Evolutionary conservation across 2,113 vertebrate species (phyloP).

Genomic region (Amphilophus citrinellus): DNA sequence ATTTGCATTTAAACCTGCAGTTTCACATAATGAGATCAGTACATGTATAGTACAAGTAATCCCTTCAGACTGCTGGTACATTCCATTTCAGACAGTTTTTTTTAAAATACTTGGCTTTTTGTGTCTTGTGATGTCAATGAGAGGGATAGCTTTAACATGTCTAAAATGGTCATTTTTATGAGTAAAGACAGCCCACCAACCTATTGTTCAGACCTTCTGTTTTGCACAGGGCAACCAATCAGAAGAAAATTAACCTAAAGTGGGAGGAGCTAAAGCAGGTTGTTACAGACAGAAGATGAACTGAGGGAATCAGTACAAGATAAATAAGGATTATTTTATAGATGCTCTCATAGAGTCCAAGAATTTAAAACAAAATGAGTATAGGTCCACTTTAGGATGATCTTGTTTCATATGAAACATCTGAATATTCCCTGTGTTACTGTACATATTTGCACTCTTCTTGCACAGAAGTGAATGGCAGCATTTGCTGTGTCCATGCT

Average conservation of each 20-base stretch:
- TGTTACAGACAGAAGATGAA: no score
- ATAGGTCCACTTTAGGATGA: neutral
- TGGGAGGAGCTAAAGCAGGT: neutral
- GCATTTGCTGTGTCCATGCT: neutral
- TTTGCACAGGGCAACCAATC: neutral
- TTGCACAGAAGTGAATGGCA: constrained; percentile 1
- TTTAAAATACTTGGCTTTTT: neutral
- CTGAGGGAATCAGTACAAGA: no score
- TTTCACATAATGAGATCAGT: no score
- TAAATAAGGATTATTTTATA: no score
- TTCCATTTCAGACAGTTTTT: neutral
- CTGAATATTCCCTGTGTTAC: neutral
- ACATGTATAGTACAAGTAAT: neutral
- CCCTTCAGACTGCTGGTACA: neutral
- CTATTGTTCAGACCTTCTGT: neutral
- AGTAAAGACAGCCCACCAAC: neutral
- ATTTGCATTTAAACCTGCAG: no score
- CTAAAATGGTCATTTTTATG: neutral
- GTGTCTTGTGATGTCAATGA: no score
- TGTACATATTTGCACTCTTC: neutral
- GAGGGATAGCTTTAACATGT: no score
- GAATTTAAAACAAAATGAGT: no score
- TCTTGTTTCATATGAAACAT: rapidly evolving
- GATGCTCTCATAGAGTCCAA: no score
- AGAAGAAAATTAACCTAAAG: neutral